Percentiles rank a stretch among this genome's conserved stretches.
phyloP scores from a whole-genome alignment of 2,113 vertebrate genomes.

The Callaeas wilsoni region DNA sequence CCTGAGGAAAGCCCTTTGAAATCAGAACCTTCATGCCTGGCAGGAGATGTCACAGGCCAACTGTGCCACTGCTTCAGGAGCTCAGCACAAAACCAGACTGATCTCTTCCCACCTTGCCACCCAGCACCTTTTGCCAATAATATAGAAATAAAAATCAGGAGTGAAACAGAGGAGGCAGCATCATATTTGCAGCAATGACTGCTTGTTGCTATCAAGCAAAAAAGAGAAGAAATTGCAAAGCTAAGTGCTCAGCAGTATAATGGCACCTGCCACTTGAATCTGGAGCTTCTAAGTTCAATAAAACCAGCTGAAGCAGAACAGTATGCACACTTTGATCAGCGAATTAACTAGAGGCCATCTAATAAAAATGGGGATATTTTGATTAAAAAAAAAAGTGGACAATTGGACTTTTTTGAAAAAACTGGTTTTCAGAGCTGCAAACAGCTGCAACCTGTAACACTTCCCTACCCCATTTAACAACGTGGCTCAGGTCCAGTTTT shows the following conservation, averaged over 20 bases:
- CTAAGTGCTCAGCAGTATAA: neutral
- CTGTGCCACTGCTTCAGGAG: neutral
- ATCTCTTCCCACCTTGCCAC: neutral
- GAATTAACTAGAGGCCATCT: neutral
- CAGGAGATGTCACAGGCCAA: neutral
- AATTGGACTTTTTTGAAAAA: neutral
- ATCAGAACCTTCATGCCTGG: neutral
- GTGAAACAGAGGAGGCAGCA: neutral
- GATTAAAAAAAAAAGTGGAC: neutral
- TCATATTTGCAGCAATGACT: neutral
- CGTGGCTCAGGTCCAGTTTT: neutral
- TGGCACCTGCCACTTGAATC: neutral
- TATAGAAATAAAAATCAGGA: neutral
- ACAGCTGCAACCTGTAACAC: neutral
- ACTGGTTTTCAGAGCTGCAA: neutral
- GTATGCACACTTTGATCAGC: neutral
- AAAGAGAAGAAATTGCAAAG: neutral
- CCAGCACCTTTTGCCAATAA: neutral
- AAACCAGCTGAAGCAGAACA: neutral
- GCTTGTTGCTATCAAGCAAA: neutral
- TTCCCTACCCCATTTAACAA: neutral
- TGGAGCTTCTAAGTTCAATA: neutral
- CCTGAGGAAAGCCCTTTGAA: neutral
- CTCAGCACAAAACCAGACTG: neutral
- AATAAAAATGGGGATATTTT: neutral